Percentiles rank a stretch among this genome's conserved stretches.
Conservation (phyloP, 2,113 vertebrate genomes). For the Dicaeum eximium region DNA sequence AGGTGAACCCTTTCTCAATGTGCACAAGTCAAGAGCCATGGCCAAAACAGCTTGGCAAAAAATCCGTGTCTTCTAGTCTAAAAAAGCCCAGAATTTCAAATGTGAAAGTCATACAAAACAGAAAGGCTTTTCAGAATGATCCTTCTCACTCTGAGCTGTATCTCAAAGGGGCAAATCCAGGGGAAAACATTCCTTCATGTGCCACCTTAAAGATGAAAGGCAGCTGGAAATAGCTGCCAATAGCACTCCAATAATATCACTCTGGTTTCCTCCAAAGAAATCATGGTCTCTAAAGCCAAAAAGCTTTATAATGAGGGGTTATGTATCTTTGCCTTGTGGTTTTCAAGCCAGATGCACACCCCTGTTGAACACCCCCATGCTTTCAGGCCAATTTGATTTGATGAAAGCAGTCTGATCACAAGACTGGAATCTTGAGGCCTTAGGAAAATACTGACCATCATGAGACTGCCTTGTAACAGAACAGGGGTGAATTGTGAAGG, state of each 20-base stretch:
- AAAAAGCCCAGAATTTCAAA: background rate
- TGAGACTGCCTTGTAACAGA: background rate
- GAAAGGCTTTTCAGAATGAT: background rate
- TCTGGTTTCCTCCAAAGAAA: background rate
- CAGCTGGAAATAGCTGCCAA: background rate
- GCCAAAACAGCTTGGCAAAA: background rate
- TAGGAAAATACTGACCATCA: background rate
- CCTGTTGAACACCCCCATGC: background rate
- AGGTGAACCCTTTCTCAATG: background rate
- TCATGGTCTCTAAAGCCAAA: background rate
- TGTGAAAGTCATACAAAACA: background rate
- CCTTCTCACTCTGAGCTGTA: background rate
- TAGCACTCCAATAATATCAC: background rate
- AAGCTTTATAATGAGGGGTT: background rate
- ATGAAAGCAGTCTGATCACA: background rate
- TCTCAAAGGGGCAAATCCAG: background rate
- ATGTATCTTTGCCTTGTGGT: background rate
- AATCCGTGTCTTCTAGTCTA: background rate
- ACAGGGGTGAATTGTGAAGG: background rate
- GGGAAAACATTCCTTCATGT: background rate
- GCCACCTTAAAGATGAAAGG: background rate
- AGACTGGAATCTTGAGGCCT: background rate
- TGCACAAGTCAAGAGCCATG: rapidly evolving
- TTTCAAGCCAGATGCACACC: background rate
- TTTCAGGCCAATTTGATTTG: background rate